Evolutionary conservation across 2,888 invertebrate genomes (phyloP).

Genomic region (Stenotaenia linearis): DNA sequence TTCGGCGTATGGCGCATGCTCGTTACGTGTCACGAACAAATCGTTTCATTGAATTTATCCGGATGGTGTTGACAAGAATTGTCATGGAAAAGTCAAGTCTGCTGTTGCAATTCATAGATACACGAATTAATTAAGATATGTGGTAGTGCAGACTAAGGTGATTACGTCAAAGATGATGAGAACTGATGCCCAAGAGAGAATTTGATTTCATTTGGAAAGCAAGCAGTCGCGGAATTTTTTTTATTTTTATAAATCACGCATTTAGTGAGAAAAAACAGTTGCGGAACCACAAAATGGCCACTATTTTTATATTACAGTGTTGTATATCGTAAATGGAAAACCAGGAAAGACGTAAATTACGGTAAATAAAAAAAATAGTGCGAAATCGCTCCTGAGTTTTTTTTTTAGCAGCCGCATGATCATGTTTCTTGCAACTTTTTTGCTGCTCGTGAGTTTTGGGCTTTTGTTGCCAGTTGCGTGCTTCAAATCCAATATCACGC

Average conservation of each 20-base stretch:
- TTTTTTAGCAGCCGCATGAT: background rate
- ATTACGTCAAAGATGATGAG: too few species aligned
- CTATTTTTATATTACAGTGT: too few species aligned
- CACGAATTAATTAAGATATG: too few species aligned
- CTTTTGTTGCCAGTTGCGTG: slow-evolving; percentile 19
- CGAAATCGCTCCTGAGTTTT: background rate
- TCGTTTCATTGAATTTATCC: background rate
- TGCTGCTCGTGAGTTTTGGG: background rate
- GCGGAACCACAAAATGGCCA: too few species aligned
- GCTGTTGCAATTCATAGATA: too few species aligned
- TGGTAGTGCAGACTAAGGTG: too few species aligned
- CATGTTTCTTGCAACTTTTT: slow-evolving; percentile 10
- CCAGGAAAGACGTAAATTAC: background rate
- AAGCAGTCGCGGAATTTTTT: too few species aligned
- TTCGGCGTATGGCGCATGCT: background rate
- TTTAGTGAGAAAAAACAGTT: too few species aligned
- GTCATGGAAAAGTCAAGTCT: too few species aligned
- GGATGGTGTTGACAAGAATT: background rate
- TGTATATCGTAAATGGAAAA: background rate
- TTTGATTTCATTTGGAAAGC: too few species aligned
- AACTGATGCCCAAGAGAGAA: too few species aligned
- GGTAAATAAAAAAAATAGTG: background rate
- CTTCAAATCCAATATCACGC: slow-evolving; percentile 22
- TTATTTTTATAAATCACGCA: too few species aligned
- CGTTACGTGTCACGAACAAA: background rate